Evolutionary conservation across 2,888 invertebrate genomes (phyloP).

Genomic region (Lumbricus terrestris): DNA sequence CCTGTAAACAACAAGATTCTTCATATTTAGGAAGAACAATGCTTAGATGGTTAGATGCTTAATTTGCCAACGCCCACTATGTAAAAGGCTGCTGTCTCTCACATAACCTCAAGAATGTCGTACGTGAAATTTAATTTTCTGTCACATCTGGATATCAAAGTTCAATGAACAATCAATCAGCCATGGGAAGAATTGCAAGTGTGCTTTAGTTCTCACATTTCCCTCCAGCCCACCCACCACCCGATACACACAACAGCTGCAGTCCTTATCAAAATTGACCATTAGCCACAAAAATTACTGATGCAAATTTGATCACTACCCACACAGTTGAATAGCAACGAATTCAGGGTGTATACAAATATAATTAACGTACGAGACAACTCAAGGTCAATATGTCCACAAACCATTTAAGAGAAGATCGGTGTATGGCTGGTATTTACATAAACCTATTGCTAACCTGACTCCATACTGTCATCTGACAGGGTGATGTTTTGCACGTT

Average conservation of each 20-base stretch:
- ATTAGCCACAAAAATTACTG: neutral
- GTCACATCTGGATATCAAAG: neutral
- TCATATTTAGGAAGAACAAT: neutral
- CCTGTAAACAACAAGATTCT: neutral
- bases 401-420: neutral
- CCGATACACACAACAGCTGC: neutral
- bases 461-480: too few species aligned
- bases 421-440: too few species aligned
- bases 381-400: neutral
- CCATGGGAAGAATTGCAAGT: neutral
- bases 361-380: neutral
- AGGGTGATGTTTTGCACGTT: too few species aligned
- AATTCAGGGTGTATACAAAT: neutral
- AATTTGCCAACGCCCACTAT: too few species aligned
- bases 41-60: neutral
- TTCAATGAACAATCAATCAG: neutral
- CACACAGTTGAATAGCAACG: neutral
- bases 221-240: neutral
- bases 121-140: neutral
- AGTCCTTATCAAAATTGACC: conserved; percentile 3
- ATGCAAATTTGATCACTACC: neutral
- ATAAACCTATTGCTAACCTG: too few species aligned
- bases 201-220: neutral
- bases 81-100: too few species aligned
- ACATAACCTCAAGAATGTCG: neutral